Evolutionary conservation across 35 echinoderm and acorn worm species (phyloP), one percentile per base, ranked within the genome.

Genomic region (Apostichopus parvimensis): DNA sequence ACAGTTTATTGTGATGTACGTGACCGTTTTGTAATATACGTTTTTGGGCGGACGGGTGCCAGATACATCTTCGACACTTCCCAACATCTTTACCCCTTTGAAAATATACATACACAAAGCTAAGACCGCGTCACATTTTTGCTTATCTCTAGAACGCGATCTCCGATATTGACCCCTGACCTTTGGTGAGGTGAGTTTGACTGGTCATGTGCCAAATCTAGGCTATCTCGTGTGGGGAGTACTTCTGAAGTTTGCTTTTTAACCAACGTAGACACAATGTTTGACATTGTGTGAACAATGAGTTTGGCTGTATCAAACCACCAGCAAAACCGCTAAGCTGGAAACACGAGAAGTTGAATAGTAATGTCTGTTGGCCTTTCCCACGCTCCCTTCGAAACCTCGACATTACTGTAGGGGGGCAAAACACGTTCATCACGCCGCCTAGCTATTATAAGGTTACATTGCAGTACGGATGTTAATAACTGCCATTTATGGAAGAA

Each of bases 331-430:
- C 81, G 25, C 25, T 52, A 53, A 59, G 21, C 55, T 56, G 21
- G 81, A 84, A 84, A 84, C 54, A 84, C 81, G 57, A 84, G 81
- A 17, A 84, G 81, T 2, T 8, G 21, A 22, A 7, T 57, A 11
- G 81, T 58, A 75, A n/a, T 55, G 55, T 54, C 80, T 84, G 54
- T 15, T 84, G 81, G 81, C 81, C 81, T 84, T 84, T 84, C 81
- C 81, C 81, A 84, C 81, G 81, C 81, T 84, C 81, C 81, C 81
- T 22, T 10, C 15, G 54, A 84, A 84, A 84, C 81, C 81, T 59
- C 20, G 25, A 84, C 81, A 84, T 84, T 59, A 58, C 81, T 84
- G 15, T 84, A 59, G 53, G 79, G 54, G 81, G 18, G 15, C 81
- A 84, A 84, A 84, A 84, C 81, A 84, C 81, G 56, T 59, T 17